Conservation (phyloP, 2,113 vertebrate species). For the Calidris pugnax region DNA sequence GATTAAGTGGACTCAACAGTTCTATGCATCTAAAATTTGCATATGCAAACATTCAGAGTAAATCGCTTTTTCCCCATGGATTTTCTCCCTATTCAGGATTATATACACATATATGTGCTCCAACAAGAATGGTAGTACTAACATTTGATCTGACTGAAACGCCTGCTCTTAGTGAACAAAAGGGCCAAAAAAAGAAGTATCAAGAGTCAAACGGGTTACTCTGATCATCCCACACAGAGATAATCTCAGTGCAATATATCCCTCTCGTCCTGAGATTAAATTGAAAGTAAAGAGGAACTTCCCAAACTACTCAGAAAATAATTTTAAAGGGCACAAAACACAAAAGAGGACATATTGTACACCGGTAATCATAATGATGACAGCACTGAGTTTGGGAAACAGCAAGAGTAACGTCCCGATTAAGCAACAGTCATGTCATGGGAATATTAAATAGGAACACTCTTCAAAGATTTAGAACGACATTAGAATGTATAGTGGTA, state of each 20-base stretch:
- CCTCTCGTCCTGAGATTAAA: not conserved
- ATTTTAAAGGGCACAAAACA: conserved; percentile 1
- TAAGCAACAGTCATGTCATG: not conserved
- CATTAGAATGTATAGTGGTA: not conserved
- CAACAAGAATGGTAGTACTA: not conserved
- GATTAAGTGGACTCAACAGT: conserved; percentile 23
- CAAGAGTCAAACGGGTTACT: not conserved
- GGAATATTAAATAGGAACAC: conserved; percentile 29
- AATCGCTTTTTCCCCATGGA: conserved; percentile 65
- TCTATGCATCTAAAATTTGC: conserved; percentile 40
- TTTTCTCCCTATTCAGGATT: conserved; percentile 24
- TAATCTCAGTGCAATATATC: not conserved
- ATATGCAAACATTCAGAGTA: conserved; percentile 52
- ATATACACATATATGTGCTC: not conserved
- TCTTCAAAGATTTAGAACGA: conserved; percentile 12
- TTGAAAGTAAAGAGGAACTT: not conserved
- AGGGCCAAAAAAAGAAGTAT: not conserved
- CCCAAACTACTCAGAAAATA: not conserved
- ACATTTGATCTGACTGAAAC: not conserved
- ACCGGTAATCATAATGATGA: not conserved
- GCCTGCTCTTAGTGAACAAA: not conserved
- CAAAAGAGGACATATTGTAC: not conserved
- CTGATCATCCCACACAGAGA: not conserved
- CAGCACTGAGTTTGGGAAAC: conserved; percentile 45
- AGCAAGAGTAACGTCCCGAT: not conserved